Evolutionary conservation across 2,113 vertebrate species (phyloP), one percentile per base, ranked within the genome.

Genomic region (Zosterops hypoxanthus): DNA sequence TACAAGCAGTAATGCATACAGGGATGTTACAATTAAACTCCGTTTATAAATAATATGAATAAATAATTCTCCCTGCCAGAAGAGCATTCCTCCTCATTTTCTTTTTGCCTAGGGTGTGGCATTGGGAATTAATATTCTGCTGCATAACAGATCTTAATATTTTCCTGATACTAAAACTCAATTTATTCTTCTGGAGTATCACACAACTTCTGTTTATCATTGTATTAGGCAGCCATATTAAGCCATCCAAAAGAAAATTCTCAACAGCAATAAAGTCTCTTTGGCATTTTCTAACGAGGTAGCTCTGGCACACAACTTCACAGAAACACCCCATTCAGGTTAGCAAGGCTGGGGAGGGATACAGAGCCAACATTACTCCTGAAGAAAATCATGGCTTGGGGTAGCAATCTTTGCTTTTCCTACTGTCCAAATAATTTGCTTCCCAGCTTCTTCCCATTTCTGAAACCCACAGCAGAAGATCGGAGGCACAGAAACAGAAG

Each of bases 171-270:
- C 3, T 50, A 44, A 79, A 53, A 47, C 20, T 55, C 31, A 31
- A 20, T 26, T 72, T 72, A 41, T 10, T 52, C 5, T 33, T 52
- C 71, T 42, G 23, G 9, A 41, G 2, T 33, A 41, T 17, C 21
- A 50, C 55, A 86, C 20, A 56, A 69, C 31, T 83, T 44, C 41
- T 57, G 25, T 49, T 73, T 46, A 65, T 47, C 28, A 18, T 23
- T 52, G 29, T 29, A 76, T 65, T 39, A 69, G 13, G 33, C 50
- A 61, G 46, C 5, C 42, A 46, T 8, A 63, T 33, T 46, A 75
- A 82, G 22, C 14, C 3, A 4, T 53, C 1, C 2, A 47, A 21
- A 71, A 49, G 39, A 75, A 39, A 2, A 23, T 25, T 2, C 0
- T 41, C 69, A 34, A 84, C 28, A 46, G 47, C 21, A 92, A 47